These are phyloP conservation scores for Semicossyphus pulcher DNA, from an alignment of 2,113 vertebrate species.

Conservation along the genomic window DNA sequence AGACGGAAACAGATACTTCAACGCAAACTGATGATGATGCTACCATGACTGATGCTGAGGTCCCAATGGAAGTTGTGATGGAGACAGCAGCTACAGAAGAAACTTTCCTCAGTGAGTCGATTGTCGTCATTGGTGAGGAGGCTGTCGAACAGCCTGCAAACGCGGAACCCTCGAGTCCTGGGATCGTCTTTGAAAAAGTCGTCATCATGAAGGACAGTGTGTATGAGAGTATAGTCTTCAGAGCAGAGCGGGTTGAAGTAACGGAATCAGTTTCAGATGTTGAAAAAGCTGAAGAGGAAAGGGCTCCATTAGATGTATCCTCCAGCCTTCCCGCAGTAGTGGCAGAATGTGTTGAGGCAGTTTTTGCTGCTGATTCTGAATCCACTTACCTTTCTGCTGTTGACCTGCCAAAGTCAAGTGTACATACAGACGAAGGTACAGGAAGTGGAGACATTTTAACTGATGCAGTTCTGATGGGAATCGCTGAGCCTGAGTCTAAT, in stretches of 20 bases:
- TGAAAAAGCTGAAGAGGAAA: neutral
- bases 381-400: neutral
- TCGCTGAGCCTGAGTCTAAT: neutral
- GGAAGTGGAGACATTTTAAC: conserved; percentile 15
- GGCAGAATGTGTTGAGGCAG: conserved; percentile 10
- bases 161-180: neutral
- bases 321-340: conserved; percentile 9
- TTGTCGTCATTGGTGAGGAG: conserved; percentile 2
- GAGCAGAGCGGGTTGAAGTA: conserved; percentile 8
- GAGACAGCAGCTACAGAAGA: neutral
- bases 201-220: neutral
- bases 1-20: conserved; percentile 6
- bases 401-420: neutral
- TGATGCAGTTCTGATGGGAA: conserved; percentile 5
- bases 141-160: conserved; percentile 5
- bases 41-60: neutral
- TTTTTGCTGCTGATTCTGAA: conserved; percentile 6
- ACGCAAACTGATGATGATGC: conserved; percentile 28
- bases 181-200: neutral
- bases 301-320: neutral
- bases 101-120: neutral
- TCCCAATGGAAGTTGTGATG: neutral
- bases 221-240: neutral
- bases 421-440: conserved; percentile 4
- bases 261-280: neutral